Evolutionary conservation across 1,140 invertebrate species (phyloP).

Genomic region (Neoseiulus cucumeris): DNA sequence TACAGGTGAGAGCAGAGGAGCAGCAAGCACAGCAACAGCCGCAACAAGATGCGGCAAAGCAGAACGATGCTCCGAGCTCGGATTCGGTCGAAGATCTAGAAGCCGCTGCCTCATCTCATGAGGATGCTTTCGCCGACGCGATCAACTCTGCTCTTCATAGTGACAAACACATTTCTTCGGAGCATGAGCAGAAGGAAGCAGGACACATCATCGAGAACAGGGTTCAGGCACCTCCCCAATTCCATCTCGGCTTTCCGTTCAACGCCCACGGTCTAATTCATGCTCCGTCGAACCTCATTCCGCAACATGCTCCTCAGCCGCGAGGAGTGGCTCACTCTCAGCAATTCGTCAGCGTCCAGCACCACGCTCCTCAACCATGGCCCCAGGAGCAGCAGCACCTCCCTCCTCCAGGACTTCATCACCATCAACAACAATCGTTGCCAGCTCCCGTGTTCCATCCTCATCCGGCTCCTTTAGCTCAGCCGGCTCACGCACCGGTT

Average conservation of each 20-base stretch:
- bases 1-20: no score
- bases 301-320: background rate
- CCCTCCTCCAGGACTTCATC: background rate
- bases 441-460: background rate
- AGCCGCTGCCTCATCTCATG: background rate
- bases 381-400: background rate
- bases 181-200: conserved; percentile 6
- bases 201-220: background rate
- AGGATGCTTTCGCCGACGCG: background rate
- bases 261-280: background rate
- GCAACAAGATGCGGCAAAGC: no score
- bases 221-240: background rate
- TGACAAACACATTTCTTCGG: background rate
- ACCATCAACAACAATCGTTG: background rate
- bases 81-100: conserved; percentile 1
- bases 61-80: background rate
- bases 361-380: conserved; percentile 2
- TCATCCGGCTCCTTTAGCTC: background rate
- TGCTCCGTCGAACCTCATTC: background rate
- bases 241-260: background rate
- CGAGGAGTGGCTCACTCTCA: background rate
- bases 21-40: no score
- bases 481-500: background rate
- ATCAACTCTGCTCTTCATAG: background rate
- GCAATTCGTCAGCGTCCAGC: background rate